A percentile compares a stretch with the other conserved stretches of the same genome.
Evolutionary conservation across 2,888 invertebrate species (phyloP).

Genomic region (Chorisops tibialis): DNA sequence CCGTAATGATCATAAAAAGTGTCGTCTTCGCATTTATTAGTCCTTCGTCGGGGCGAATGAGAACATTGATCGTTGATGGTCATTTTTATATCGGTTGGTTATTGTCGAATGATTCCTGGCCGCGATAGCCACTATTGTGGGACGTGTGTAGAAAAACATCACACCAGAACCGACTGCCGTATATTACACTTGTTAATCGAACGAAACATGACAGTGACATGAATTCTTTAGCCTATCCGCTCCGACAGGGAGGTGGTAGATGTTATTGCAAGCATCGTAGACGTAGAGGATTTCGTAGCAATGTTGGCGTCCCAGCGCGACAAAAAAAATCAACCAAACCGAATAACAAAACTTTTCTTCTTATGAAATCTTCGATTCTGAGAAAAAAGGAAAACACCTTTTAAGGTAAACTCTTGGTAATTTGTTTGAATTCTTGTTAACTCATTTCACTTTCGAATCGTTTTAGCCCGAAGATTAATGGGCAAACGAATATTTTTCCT

Average conservation of each 20-base stretch:
- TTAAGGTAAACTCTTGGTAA: slow-evolving; percentile 21
- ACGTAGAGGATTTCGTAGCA: no score
- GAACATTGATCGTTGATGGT: slow-evolving; percentile 11
- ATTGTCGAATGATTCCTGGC: slow-evolving; percentile 1
- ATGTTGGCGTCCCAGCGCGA: no score
- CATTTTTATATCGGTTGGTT: slow-evolving; percentile 21
- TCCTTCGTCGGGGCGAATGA: not conserved
- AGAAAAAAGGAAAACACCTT: not conserved
- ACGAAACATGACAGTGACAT: slow-evolving; percentile 33
- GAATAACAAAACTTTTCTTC: slow-evolving; percentile 4
- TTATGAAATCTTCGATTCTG: not conserved
- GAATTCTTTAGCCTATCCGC: slow-evolving; percentile 30
- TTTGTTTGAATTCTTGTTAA: slow-evolving; percentile 24
- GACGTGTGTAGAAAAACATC: slow-evolving; percentile 21
- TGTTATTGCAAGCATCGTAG: no score
- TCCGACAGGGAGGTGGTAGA: not conserved
- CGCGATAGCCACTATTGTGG: not conserved
- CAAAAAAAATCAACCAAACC: no score
- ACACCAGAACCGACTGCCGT: slow-evolving; percentile 32
- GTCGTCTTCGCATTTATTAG: slow-evolving; percentile 29
- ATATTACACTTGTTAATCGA: slow-evolving; percentile 33
- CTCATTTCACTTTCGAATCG: slow-evolving; percentile 26
- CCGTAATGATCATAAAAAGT: slow-evolving; percentile 29
- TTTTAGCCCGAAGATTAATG: slow-evolving; percentile 19
- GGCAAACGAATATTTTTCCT: slow-evolving; percentile 22